These are phyloP conservation scores for Bembecia ichneumoniformis DNA, from an alignment of 2,888 invertebrate genomes.

Conservation along the genomic window DNA sequence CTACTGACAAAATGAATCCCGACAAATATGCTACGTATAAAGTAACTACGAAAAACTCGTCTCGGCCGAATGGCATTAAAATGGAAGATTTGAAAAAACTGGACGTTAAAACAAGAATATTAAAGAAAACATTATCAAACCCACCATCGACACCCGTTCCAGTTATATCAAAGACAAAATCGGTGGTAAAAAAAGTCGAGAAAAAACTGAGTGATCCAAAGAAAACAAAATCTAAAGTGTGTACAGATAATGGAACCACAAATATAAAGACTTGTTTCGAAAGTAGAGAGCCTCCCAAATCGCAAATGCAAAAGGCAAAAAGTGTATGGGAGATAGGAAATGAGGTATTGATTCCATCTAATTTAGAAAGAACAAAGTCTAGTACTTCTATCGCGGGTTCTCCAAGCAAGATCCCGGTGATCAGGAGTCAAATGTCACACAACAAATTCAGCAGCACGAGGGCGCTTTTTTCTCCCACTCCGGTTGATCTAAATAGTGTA, in stretches of 20 bases:
- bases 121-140: slow-evolving; percentile 68
- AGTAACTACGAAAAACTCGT: slow-evolving; percentile 53
- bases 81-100: slow-evolving; percentile 63
- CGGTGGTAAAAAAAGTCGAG: slow-evolving; percentile 50
- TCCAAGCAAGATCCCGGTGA: slow-evolving; percentile 76
- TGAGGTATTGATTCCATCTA: slow-evolving; percentile 44
- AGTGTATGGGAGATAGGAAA: slow-evolving; percentile 71
- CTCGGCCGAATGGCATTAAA: slow-evolving; percentile 52
- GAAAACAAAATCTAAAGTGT: slow-evolving; percentile 55
- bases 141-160: slow-evolving; percentile 65
- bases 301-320: slow-evolving; percentile 65
- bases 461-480: slow-evolving; percentile 72
- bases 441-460: slow-evolving; percentile 65
- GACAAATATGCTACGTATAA: slow-evolving; percentile 69
- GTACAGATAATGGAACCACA: slow-evolving; percentile 50
- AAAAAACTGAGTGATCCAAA: slow-evolving; percentile 55
- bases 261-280: slow-evolving; percentile 47
- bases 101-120: slow-evolving; percentile 68
- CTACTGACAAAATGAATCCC: slow-evolving; percentile 53
- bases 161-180: slow-evolving; percentile 59
- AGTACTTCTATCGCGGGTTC: slow-evolving; percentile 71
- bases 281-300: slow-evolving; percentile 44
- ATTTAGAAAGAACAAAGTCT: slow-evolving; percentile 62
- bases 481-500: slow-evolving; percentile 68
- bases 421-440: slow-evolving; percentile 65